Percentiles rank a stretch among this genome's conserved stretches.
These are phyloP conservation scores for Amphiura filiformis DNA, from an alignment of 35 echinoderm and acorn worm species.

Conservation along the genomic window DNA sequence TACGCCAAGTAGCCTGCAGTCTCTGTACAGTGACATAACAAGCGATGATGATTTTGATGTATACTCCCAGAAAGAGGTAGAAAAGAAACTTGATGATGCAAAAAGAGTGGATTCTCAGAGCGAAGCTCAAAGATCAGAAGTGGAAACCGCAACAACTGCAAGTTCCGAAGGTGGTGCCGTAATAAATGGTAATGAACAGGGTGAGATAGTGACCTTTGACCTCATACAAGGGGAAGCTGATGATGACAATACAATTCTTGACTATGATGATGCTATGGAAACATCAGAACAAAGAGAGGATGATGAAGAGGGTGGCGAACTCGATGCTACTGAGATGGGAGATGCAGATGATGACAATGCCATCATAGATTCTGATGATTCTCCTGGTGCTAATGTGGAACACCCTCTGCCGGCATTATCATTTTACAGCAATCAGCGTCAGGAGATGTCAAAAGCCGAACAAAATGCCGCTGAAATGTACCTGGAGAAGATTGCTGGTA, in stretches of 20 bases:
- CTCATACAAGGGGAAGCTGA: too few relatives aligned
- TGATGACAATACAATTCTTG: too few relatives aligned
- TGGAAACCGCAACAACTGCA: neutral
- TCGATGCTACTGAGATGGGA: neutral
- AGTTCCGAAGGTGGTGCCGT: neutral
- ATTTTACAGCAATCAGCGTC: neutral
- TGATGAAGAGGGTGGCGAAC: too few relatives aligned
- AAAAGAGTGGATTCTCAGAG: neutral
- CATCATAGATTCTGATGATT: neutral
- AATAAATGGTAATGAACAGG: neutral
- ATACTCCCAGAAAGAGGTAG: neutral
- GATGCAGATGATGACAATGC: slow-evolving; percentile 6
- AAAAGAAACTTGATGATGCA: neutral
- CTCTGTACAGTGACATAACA: neutral
- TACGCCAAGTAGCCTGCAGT: neutral
- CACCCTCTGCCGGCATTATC: neutral
- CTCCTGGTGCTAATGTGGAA: neutral
- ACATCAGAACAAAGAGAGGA: too few relatives aligned
- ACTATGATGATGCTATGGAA: too few relatives aligned
- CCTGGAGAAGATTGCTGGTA: neutral
- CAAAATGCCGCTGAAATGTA: neutral
- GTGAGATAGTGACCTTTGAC: neutral
- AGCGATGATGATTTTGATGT: neutral
- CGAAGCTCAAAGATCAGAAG: neutral
- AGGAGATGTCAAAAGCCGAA: neutral